phyloP scores from a whole-genome alignment of 2,888 invertebrate species.

The Idaea dimidiata region DNA sequence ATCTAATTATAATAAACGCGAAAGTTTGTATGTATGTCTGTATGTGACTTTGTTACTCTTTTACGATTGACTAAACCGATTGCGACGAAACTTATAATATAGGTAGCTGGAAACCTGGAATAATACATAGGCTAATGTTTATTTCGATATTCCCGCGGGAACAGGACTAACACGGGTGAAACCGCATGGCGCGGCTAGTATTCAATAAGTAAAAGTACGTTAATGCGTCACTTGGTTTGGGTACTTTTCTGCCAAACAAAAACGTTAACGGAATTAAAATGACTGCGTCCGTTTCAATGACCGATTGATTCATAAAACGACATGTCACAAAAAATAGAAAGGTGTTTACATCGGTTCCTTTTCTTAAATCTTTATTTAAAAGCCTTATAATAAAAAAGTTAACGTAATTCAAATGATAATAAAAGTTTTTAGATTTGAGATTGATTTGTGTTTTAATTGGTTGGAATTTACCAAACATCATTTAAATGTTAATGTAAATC shows the following conservation, averaged over 20 bases:
- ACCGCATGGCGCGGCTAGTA: background rate
- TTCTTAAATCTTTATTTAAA: constrained; percentile 11
- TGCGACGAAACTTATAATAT: too few relatives aligned
- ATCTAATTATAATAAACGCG: too few relatives aligned
- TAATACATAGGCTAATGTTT: too few relatives aligned
- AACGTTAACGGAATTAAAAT: constrained; percentile 1
- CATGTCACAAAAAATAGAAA: constrained; percentile 14
- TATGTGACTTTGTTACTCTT: too few relatives aligned
- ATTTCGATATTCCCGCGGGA: too few relatives aligned
- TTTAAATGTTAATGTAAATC: background rate
- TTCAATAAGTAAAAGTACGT: background rate
- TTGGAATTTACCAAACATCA: background rate
- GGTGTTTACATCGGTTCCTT: constrained; percentile 3
- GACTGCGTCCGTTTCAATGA: constrained; percentile 23
- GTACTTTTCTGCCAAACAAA: constrained; percentile 3
- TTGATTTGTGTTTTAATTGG: background rate
- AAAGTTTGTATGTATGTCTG: too few relatives aligned
- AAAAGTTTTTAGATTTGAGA: background rate
- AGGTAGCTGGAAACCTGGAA: too few relatives aligned
- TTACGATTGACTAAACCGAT: too few relatives aligned
- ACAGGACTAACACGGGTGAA: too few relatives aligned
- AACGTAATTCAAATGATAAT: constrained; percentile 9
- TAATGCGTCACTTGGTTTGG: background rate
- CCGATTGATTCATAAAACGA: constrained; percentile 12
- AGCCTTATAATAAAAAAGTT: constrained; percentile 13